A percentile compares a stretch with the other conserved stretches of the same genome.
phyloP scores from a whole-genome alignment of 2,113 vertebrate species.

The Mixornis gularis region DNA sequence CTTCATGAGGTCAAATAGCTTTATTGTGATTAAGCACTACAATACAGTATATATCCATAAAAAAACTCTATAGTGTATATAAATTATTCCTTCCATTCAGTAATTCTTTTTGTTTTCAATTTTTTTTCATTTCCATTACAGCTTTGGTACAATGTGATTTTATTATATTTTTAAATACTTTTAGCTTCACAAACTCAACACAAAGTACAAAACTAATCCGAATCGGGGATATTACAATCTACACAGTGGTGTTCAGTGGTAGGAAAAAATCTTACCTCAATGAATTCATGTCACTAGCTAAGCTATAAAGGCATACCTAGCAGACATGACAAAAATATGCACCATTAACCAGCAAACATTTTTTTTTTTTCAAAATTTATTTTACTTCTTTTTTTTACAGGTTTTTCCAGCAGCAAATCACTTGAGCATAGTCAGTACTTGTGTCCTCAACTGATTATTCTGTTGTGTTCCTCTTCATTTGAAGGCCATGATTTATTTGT shows the following conservation, averaged over 20 bases:
- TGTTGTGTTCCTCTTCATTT: conserved; percentile 44
- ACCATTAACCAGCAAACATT: conserved; percentile 81
- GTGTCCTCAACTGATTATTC: conserved; percentile 34
- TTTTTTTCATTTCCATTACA: conserved; percentile 67
- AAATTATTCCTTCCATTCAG: conserved; percentile 82
- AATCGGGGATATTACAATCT: conserved; percentile 76
- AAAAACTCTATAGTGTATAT: conserved; percentile 81
- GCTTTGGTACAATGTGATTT: conserved; percentile 83
- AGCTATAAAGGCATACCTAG: conserved; percentile 79
- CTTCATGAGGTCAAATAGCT: conserved; percentile 78
- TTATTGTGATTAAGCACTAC: conserved; percentile 85
- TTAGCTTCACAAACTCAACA: conserved; percentile 85
- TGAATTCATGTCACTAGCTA: conserved; percentile 83
- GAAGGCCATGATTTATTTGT: conserved; percentile 62
- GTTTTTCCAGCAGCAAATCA: conserved; percentile 72
- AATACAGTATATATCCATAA: conserved; percentile 84
- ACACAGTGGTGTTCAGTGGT: conserved; percentile 85
- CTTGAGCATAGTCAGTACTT: conserved; percentile 45
- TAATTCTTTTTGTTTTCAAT: conserved; percentile 50
- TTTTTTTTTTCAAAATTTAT: conserved; percentile 43
- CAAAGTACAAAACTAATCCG: conserved; percentile 85
- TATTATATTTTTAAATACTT: conserved; percentile 80
- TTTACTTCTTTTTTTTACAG: conserved; percentile 60
- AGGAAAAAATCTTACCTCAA: conserved; percentile 84
- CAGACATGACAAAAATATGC: conserved; percentile 81